phyloP scores from a whole-genome alignment of 2,797 vertebrate species.

The Eulemur rubriventer region DNA sequence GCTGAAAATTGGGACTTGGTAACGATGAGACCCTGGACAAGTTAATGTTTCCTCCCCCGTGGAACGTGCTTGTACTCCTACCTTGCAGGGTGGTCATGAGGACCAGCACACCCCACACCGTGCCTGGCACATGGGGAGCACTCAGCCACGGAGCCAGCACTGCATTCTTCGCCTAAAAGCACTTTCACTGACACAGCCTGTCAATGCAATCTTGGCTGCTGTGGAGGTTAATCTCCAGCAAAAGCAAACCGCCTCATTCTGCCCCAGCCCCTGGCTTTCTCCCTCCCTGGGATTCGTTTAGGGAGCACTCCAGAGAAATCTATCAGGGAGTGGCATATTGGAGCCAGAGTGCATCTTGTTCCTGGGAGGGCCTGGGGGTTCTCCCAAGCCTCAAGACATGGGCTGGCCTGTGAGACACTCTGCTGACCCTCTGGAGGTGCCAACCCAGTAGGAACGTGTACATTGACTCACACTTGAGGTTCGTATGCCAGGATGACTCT shows the following conservation, averaged over 20 bases:
- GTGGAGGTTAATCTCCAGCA: not conserved
- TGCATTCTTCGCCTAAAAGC: not conserved
- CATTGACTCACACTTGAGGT: not conserved
- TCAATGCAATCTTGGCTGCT: not conserved
- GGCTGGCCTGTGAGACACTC: not conserved
- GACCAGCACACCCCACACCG: not conserved
- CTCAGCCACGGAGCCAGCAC: not conserved
- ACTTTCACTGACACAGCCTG: not conserved
- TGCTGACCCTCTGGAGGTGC: not conserved
- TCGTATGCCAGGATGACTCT: not conserved
- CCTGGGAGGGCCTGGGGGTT: not conserved
- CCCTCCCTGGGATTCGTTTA: not conserved
- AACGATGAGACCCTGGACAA: not conserved
- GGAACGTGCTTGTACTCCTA: not conserved
- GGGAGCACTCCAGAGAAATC: conserved; percentile 19
- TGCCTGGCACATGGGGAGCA: not conserved
- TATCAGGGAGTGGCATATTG: not conserved
- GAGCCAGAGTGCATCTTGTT: not conserved
- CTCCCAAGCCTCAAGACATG: not conserved
- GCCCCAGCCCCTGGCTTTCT: not conserved
- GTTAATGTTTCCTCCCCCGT: not conserved
- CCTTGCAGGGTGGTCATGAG: not conserved
- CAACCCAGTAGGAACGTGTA: not conserved
- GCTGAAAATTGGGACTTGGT: not conserved
- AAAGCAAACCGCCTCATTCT: not conserved